Conservation (phyloP, 2,888 invertebrate species). For the Morpho achilles region DNA sequence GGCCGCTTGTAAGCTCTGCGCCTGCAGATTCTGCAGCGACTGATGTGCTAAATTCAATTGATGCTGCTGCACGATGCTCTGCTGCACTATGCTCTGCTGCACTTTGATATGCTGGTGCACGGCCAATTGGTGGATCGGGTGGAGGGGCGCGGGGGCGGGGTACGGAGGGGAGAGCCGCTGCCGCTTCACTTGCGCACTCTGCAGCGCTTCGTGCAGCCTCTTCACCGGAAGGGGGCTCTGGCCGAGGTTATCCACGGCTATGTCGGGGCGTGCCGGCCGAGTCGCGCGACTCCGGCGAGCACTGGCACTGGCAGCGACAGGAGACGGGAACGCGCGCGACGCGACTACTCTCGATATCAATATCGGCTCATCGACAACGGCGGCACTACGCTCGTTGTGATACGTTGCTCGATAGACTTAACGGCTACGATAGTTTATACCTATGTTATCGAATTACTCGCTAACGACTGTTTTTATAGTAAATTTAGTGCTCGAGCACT, state of each 20-base stretch:
- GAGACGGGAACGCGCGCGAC: slow-evolving; percentile 60
- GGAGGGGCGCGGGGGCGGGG: slow-evolving; percentile 69
- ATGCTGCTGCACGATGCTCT: slow-evolving; percentile 73
- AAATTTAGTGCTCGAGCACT: slow-evolving; percentile 54
- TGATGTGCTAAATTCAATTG: slow-evolving; percentile 72
- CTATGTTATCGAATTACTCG: slow-evolving; percentile 35
- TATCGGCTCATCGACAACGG: slow-evolving; percentile 48
- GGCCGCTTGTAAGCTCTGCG: slow-evolving; percentile 52
- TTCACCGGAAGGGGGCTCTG: slow-evolving; percentile 77
- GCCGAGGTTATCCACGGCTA: slow-evolving; percentile 79
- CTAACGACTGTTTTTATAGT: slow-evolving; percentile 44
- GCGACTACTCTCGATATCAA: slow-evolving; percentile 55
- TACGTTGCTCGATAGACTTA: slow-evolving; percentile 49
- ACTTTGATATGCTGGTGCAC: slow-evolving; percentile 73
- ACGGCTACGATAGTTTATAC: slow-evolving; percentile 35
- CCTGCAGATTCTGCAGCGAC: slow-evolving; percentile 65
- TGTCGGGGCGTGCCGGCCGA: slow-evolving; percentile 76
- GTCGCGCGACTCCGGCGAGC: slow-evolving; percentile 77
- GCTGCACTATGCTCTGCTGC: slow-evolving; percentile 72
- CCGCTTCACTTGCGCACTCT: slow-evolving; percentile 80
- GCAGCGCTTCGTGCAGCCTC: slow-evolving; percentile 81
- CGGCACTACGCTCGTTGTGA: slow-evolving; percentile 48
- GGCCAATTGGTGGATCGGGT: slow-evolving; percentile 69
- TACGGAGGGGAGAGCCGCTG: slow-evolving; percentile 81
- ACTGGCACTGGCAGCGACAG: slow-evolving; percentile 69